Conservation (phyloP, 2,113 vertebrate species). For the Nothoprocta perdicaria region DNA sequence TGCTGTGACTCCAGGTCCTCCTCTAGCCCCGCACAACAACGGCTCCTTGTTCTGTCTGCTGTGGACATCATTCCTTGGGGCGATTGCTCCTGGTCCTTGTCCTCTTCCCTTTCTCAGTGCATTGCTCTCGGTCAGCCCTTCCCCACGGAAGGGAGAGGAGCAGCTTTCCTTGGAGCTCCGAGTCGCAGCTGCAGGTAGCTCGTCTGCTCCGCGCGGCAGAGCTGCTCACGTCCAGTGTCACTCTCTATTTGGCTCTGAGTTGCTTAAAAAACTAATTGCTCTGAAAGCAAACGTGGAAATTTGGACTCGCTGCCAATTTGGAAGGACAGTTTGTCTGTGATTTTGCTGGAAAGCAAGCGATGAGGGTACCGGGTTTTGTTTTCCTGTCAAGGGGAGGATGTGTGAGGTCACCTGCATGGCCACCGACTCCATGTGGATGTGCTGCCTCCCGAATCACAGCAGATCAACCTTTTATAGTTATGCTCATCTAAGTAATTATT, state of each 20-base stretch:
- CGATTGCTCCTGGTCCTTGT: accelerated
- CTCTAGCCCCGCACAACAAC: not conserved
- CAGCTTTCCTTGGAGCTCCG: too few relatives aligned
- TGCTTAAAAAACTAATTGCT: not conserved
- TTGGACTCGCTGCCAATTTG: not conserved
- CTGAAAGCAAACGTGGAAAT: not conserved
- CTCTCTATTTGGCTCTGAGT: not conserved
- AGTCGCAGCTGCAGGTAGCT: not conserved
- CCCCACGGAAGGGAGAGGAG: not conserved
- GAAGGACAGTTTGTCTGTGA: not conserved
- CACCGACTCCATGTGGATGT: not conserved
- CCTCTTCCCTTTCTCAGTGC: not conserved
- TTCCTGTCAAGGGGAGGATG: not conserved
- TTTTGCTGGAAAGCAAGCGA: not conserved
- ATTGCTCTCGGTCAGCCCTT: not conserved
- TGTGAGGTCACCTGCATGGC: not conserved
- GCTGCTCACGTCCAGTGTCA: not conserved
- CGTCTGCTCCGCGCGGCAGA: not conserved
- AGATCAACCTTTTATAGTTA: not conserved
- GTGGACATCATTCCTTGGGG: not conserved
- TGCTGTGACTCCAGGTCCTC: conserved; percentile 33
- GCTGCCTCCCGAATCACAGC: not conserved
- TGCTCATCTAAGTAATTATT: not conserved
- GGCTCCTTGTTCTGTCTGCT: not conserved
- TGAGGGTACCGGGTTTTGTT: not conserved